Conservation (phyloP, 2,888 invertebrate genomes). For the Callinectes sapidus region DNA sequence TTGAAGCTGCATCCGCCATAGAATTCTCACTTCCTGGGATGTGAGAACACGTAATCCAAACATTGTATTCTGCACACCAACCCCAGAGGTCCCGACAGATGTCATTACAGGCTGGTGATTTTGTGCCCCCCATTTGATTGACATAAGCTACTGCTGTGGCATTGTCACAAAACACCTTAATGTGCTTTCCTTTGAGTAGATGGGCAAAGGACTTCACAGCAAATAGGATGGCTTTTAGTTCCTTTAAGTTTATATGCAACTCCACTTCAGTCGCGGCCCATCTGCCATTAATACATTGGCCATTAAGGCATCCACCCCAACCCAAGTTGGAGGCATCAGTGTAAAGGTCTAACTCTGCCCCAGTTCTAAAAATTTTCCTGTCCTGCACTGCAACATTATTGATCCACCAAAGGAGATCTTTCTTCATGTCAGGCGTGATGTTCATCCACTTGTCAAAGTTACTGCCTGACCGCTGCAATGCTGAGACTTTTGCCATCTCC, state of each 20-base stretch:
- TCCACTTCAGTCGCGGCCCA: background rate
- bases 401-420: background rate
- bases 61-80: background rate
- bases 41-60: background rate
- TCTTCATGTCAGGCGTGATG: conserved; percentile 10
- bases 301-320: conserved; percentile 30
- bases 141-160: conserved; percentile 32
- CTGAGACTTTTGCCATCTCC: background rate
- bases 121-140: conserved; percentile 27
- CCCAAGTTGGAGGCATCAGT: conserved; percentile 39
- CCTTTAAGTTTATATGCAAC: conserved; percentile 15
- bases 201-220: conserved; percentile 11
- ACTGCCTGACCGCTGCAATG: background rate
- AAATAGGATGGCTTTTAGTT: conserved; percentile 39
- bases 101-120: conserved; percentile 26
- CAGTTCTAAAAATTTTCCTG: conserved; percentile 39
- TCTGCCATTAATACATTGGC: conserved; percentile 8
- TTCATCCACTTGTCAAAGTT: conserved; percentile 34
- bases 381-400: conserved; percentile 2
- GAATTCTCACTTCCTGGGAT: background rate
- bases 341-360: conserved; percentile 18
- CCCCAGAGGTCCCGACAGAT: background rate
- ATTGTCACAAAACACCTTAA: conserved; percentile 42
- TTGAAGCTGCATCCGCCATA: background rate
- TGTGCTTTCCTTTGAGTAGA: background rate